Percentiles rank a stretch among this genome's conserved stretches.
Conservation (phyloP, 2,797 vertebrate species). For the Thripadectes ignobilis region DNA sequence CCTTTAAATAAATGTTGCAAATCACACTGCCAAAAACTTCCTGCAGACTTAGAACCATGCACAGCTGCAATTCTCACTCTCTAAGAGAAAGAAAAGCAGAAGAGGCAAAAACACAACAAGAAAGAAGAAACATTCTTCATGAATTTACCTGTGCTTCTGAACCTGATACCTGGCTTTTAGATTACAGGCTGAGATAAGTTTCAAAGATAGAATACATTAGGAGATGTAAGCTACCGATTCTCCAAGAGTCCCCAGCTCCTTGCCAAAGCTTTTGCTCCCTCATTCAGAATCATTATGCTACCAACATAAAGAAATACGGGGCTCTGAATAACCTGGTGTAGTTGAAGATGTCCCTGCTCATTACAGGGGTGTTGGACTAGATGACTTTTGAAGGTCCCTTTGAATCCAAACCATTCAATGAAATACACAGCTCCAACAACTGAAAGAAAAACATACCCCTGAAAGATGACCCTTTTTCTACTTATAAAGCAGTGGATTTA, state of each 20-base stretch:
- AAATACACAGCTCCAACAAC: not conserved
- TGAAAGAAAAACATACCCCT: not conserved
- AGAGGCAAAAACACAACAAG: not conserved
- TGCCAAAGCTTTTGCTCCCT: not conserved
- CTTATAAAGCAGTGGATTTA: not conserved
- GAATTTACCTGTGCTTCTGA: not conserved
- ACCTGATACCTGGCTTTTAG: not conserved
- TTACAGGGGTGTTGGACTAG: not conserved
- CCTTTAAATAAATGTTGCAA: not conserved
- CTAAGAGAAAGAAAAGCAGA: not conserved
- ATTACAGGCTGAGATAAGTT: not conserved
- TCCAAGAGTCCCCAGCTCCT: not conserved
- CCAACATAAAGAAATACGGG: not conserved
- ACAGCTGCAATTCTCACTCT: not conserved
- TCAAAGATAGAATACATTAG: not conserved
- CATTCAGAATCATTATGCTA: not conserved
- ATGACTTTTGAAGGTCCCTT: not conserved
- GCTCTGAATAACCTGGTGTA: not conserved
- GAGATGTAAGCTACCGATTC: not conserved
- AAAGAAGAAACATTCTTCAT: not conserved
- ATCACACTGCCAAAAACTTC: not conserved
- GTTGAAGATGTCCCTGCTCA: not conserved
- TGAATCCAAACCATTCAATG: not conserved
- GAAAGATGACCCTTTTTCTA: not conserved
- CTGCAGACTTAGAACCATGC: not conserved